Percentiles rank a stretch among this genome's conserved stretches.
Conservation (phyloP, 2,888 invertebrate genomes). For the Pyrocoelia pectoralis region DNA sequence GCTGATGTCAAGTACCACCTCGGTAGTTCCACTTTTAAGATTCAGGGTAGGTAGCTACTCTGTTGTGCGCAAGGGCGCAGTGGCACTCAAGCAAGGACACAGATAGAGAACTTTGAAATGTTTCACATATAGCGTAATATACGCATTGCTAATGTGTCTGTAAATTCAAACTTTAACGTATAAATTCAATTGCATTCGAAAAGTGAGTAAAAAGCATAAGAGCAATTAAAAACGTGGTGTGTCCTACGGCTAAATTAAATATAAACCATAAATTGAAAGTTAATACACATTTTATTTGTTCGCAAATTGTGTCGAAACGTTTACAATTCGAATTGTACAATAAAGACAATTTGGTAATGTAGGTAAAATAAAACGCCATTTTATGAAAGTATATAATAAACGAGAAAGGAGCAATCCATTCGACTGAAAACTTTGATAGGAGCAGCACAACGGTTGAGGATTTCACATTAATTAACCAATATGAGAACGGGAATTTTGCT, state of each 20-base stretch:
- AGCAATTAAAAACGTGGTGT: neutral
- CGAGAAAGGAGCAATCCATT: conserved; percentile 27
- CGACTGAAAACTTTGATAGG: conserved; percentile 29
- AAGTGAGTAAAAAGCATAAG: no score
- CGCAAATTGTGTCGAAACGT: conserved; percentile 15
- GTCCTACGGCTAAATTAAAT: neutral
- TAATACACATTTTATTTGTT: neutral
- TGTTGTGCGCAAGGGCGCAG: no score
- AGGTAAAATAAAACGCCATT: conserved; percentile 26
- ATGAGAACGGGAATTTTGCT: conserved; percentile 25
- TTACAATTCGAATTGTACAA: conserved; percentile 17
- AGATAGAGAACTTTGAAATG: no score
- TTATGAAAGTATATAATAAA: conserved; percentile 25
- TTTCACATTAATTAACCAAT: conserved; percentile 35
- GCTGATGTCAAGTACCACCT: no score
- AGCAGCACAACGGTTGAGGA: conserved; percentile 19
- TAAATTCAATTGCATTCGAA: no score
- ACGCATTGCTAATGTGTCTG: no score
- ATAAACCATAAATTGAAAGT: neutral
- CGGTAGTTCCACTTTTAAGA: no score
- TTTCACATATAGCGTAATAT: no score
- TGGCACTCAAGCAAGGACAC: no score
- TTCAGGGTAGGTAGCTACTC: no score
- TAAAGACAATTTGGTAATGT: conserved; percentile 13
- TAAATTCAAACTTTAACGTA: no score